These are phyloP conservation scores for Pteropus rufus DNA, from an alignment of 2,797 vertebrate species.

Conservation along the genomic window DNA sequence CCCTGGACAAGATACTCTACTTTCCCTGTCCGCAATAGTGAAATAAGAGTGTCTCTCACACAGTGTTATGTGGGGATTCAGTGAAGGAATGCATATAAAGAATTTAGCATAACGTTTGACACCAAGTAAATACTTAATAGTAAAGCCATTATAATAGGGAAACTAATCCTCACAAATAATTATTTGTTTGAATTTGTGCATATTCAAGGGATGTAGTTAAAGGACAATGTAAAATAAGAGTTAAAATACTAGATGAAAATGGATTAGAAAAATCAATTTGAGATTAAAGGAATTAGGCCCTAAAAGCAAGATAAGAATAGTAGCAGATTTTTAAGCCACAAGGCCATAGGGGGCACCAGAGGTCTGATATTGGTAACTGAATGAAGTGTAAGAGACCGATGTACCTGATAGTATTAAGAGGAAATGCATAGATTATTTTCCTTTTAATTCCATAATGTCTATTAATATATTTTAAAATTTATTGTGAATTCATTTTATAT, in stretches of 20 bases:
- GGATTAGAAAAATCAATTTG: neutral
- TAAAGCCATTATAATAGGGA: neutral
- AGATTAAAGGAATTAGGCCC: neutral
- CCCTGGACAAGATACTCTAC: neutral
- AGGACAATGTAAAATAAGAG: neutral
- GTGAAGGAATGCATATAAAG: neutral
- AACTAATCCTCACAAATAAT: neutral
- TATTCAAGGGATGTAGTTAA: neutral
- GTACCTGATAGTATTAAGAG: neutral
- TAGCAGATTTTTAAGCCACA: neutral
- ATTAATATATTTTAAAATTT: neutral
- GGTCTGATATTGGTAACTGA: neutral
- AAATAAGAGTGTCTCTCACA: neutral
- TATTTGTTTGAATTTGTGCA: neutral
- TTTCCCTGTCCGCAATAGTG: neutral
- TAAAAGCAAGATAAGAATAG: neutral
- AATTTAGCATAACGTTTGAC: neutral
- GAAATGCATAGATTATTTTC: neutral
- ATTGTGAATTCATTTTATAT: neutral
- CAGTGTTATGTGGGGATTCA: neutral
- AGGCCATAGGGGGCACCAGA: neutral
- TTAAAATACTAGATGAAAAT: neutral
- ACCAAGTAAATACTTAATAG: neutral
- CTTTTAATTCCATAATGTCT: neutral
- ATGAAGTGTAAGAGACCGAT: neutral